Evolutionary conservation across 2,797 vertebrate genomes (phyloP), one percentile per base, ranked within the genome.

Genomic region (Oryzias sinensis): DNA sequence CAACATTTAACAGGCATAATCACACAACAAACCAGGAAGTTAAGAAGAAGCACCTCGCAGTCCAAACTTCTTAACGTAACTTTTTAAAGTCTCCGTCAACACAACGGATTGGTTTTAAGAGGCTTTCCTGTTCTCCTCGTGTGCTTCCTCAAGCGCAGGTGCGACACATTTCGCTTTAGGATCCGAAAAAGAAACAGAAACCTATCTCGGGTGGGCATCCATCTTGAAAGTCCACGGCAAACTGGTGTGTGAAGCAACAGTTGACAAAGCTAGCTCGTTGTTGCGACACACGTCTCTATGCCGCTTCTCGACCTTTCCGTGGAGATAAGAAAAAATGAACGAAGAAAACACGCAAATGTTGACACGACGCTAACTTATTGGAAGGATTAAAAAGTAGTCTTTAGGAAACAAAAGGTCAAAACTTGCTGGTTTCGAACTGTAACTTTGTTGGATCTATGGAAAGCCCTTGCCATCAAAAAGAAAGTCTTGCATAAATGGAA

Each of bases 141-240:
- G 9, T 45, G 27, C 1, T 6, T 62, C 56, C 44, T 20, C 0
- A 1, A 1, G 0, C 2, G 1, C 3, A 1, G 0, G 2, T 2
- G 1, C 2, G 0, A 3, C 49, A 5, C 37, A 2, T 33, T 37
- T 37, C 16, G 51, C 9, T 0, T 0, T 5, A 18, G 41, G 48
- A 14, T 5, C 4, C 62, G 73, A 89, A 90, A 90, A 78, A 65
- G 89, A 90, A 90, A 90, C 72, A 89, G 89, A 89, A 90, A 90
- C 87, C 86, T 78, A 82, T 77, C 68, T 53, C 62, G 25, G 20
- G 9, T 14, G 43, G 4, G 85, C 85, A 11, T 87, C 89, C 88
- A 91, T 91, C 82, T 91, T 90, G 86, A 71, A 87, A 81, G 54
- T 64, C n/a, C n/a, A 50, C 24, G 58, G 65, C 24, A 15, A 74